These are phyloP conservation scores for Macaca mulatta DNA, from an alignment of 2,113 vertebrate species.

Conservation along the genomic window DNA sequence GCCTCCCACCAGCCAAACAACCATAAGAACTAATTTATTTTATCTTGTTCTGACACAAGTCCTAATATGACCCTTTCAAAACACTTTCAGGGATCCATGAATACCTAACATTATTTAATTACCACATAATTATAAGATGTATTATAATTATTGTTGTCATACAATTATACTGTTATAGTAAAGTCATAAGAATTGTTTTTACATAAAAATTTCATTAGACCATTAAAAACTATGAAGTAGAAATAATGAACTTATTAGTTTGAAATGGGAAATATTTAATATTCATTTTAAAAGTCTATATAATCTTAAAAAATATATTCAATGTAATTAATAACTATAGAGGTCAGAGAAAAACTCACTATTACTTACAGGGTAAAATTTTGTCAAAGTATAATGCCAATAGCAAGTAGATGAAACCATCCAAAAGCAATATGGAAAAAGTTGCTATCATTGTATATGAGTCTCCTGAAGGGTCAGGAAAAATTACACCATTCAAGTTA, in stretches of 20 bases:
- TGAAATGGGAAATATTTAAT: not conserved
- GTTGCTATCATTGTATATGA: constrained; percentile 88
- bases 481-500: constrained; percentile 86
- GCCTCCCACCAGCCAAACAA: not conserved
- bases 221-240: not conserved
- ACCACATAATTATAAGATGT: not conserved
- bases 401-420: constrained; percentile 90
- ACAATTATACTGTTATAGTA: not conserved
- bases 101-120: not conserved
- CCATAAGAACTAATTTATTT: not conserved
- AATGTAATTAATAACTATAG: not conserved
- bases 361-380: constrained; percentile 89
- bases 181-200: constrained; percentile 25
- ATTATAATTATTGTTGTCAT: not conserved
- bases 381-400: constrained; percentile 93
- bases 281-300: not conserved
- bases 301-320: not conserved
- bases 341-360: not conserved
- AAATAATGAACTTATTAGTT: not conserved
- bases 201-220: not conserved
- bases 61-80: constrained; percentile 1
- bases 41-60: not conserved
- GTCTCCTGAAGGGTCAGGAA: constrained; percentile 88
- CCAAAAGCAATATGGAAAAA: constrained; percentile 87
- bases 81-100: not conserved